Conservation (phyloP, 2,888 invertebrate species). For the Dioctria linearis region DNA sequence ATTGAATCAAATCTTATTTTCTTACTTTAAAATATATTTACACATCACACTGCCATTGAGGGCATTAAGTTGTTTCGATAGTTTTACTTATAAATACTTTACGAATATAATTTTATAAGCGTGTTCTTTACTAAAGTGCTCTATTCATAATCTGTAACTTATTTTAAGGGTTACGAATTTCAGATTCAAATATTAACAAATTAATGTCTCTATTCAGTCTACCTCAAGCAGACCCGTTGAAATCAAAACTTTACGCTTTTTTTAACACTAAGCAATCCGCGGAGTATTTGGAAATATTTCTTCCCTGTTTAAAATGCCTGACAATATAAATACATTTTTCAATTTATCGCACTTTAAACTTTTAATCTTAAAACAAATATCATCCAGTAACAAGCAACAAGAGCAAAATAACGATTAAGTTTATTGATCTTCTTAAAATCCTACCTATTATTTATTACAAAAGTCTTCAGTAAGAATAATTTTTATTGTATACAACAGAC, state of each 20-base stretch:
- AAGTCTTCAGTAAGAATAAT: conserved; percentile 21
- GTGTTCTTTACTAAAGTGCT: conserved; percentile 2
- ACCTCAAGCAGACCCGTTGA: neutral
- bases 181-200: neutral
- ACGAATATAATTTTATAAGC: neutral
- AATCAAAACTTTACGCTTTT: neutral
- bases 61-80: conserved; percentile 7
- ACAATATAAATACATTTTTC: neutral
- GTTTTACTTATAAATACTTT: neutral
- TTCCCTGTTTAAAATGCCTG: neutral
- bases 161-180: neutral
- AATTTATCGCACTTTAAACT: conserved; percentile 30
- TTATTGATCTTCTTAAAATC: conserved; percentile 27
- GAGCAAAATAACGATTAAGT: conserved; percentile 1
- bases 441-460: conserved; percentile 2
- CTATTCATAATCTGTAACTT: neutral
- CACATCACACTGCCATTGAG: conserved; percentile 45
- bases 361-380: conserved; percentile 8
- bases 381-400: neutral
- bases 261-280: neutral
- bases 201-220: conserved; percentile 26
- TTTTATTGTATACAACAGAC: conserved; percentile 23
- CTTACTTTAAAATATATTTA: conserved; percentile 5
- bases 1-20: conserved; percentile 3
- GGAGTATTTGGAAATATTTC: neutral